These are phyloP conservation scores for Xiphydria camelus DNA, from an alignment of 2,888 invertebrate species.

Conservation along the genomic window DNA sequence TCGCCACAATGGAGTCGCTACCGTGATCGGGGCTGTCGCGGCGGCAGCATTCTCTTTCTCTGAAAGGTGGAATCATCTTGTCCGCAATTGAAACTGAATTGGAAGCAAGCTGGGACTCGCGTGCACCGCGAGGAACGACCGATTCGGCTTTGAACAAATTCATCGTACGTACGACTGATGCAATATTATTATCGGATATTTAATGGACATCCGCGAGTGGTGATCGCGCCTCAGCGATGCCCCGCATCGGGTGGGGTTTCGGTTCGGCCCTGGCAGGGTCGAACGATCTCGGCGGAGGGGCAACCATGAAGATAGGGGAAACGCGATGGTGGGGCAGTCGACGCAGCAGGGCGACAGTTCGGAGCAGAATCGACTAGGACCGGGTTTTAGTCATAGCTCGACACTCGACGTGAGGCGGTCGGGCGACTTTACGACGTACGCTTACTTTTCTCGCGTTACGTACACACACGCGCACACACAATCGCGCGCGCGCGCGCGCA, in stretches of 20 bases:
- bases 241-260: neutral
- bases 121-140: too few species aligned
- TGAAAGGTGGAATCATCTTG: too few species aligned
- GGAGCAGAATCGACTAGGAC: neutral
- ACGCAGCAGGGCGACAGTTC: neutral
- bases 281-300: neutral
- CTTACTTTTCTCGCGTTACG: slow-evolving; percentile 8
- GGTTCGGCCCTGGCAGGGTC: neutral
- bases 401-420: slow-evolving; percentile 32
- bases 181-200: too few species aligned
- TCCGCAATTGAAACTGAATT: too few species aligned
- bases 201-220: too few species aligned
- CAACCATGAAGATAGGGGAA: neutral
- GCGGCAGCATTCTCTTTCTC: too few species aligned
- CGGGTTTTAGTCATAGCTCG: slow-evolving; percentile 36
- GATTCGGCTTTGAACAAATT: too few species aligned
- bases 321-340: neutral
- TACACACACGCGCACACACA: slow-evolving; percentile 15
- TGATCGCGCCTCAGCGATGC: too few species aligned
- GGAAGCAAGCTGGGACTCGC: too few species aligned
- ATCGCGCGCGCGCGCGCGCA: slow-evolving; percentile 2
- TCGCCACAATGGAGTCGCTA: too few species aligned
- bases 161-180: too few species aligned
- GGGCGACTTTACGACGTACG: slow-evolving; percentile 19
- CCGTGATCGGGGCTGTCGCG: too few species aligned